Evolutionary conservation across 2,113 vertebrate species (phyloP).

Genomic region (Bufo bufo): DNA sequence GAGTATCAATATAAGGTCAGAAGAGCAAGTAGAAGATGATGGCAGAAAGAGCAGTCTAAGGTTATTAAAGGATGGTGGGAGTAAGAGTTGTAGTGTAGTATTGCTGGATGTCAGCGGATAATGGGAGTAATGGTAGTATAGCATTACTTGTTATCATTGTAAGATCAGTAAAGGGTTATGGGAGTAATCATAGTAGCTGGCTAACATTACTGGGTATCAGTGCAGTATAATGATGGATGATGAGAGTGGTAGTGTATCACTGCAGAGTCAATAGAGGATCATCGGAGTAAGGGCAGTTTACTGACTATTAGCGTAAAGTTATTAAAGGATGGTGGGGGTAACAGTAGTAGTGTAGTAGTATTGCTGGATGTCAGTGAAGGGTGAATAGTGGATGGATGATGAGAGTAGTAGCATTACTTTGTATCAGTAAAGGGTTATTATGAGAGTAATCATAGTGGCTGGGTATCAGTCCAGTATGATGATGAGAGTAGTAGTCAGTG

Average conservation of each 20-base stretch:
- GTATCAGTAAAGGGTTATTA: neutral
- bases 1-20: neutral
- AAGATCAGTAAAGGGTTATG: neutral
- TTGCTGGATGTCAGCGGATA: neutral
- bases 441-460: neutral
- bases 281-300: neutral
- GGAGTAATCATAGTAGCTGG: neutral
- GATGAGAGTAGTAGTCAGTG: neutral
- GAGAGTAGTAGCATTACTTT: neutral
- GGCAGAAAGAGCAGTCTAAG: no score
- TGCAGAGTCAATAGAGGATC: no score
- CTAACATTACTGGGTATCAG: neutral
- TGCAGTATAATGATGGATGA: neutral
- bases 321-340: neutral
- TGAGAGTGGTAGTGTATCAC: no score
- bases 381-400: no score
- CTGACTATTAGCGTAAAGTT: neutral
- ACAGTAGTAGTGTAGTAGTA: neutral
- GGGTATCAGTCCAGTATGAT: neutral
- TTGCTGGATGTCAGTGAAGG: neutral
- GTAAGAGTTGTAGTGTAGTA: neutral
- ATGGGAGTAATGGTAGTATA: neutral
- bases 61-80: neutral
- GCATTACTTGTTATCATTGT: neutral
- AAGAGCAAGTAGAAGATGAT: no score